Evolutionary conservation across 2,888 invertebrate species (phyloP), one percentile per base, ranked within the genome.

Genomic region (Spodoptera littoralis): DNA sequence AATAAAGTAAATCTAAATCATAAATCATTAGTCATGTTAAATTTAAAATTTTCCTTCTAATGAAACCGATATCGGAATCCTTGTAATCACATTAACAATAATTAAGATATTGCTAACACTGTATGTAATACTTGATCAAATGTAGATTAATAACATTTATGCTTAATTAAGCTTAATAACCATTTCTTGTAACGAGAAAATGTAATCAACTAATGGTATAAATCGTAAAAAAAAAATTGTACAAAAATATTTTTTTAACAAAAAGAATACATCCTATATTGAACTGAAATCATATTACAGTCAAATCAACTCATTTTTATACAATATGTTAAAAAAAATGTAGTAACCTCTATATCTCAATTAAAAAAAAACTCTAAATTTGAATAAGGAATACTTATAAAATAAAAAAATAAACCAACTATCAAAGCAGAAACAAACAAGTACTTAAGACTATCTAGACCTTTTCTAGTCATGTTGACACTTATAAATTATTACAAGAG

Each of bases 61-160:
- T 48, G 58, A 63, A 18, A 63, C 46, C 54, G 61, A 61, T 36
- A 36, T 36, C 42, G 11, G 54, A 18, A 69, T 56, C 53, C 65
- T 48, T 70, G 65, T 58, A 75, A 74, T 76, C 69, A 65, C 50
- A 11, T 72, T 68, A 49, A 41, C 48, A 54, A 63, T 73, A 65
- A 75, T 70, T 75, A 60, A 65, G 44, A 60, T 50, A 57, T 30
- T 24, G 22, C 43, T 44, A 65, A 55, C 42, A 60, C 48, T 69
- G 68, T 66, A 63, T 70, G 78, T 73, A 73, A 73, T 74, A 65
- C 65, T 77, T 54, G 53, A 78, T 69, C 65, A 57, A 62, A 76
- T 76, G 46, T 57, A 6, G 36, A 70, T 77, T 66, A 65, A 77
- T 78, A 66, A 73, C 73, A 56, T 68, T 73, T 62, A 70, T 65